Conservation (phyloP, 2,113 vertebrate species). For the Eira barbara region DNA sequence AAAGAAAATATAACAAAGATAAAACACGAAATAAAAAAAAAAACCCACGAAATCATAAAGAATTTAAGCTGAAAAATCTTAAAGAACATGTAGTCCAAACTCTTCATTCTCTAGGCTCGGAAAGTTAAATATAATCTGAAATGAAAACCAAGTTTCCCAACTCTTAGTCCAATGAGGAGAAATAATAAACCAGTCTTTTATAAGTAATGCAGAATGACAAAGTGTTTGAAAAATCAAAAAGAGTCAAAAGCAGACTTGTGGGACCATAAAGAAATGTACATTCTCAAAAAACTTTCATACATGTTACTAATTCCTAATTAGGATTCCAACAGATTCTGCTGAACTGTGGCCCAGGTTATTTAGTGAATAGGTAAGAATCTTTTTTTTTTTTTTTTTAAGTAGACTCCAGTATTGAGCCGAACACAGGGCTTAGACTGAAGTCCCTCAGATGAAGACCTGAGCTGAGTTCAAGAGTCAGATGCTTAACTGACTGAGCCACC, state of each 20-base stretch:
- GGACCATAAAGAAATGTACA: neutral
- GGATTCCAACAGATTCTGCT: neutral
- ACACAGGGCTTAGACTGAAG: neutral
- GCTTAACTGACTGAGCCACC: neutral
- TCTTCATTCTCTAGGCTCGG: neutral
- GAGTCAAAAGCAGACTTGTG: neutral
- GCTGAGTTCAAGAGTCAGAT: neutral
- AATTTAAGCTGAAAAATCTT: neutral
- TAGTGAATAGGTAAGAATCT: neutral
- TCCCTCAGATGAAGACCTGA: neutral
- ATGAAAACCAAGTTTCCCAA: neutral
- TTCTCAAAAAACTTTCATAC: neutral
- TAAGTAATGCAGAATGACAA: neutral
- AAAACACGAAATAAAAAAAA: neutral
- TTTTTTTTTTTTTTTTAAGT: neutral
- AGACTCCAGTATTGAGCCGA: neutral
- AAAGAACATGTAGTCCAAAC: neutral
- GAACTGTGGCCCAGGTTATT: neutral
- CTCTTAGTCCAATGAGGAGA: neutral
- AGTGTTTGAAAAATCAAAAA: neutral
- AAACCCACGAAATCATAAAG: neutral
- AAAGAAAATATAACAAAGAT: neutral
- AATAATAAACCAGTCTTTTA: neutral
- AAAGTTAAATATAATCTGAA: neutral
- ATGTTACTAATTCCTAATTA: neutral